Conservation (phyloP, 2,888 invertebrate genomes). For the Bembecia ichneumoniformis region DNA sequence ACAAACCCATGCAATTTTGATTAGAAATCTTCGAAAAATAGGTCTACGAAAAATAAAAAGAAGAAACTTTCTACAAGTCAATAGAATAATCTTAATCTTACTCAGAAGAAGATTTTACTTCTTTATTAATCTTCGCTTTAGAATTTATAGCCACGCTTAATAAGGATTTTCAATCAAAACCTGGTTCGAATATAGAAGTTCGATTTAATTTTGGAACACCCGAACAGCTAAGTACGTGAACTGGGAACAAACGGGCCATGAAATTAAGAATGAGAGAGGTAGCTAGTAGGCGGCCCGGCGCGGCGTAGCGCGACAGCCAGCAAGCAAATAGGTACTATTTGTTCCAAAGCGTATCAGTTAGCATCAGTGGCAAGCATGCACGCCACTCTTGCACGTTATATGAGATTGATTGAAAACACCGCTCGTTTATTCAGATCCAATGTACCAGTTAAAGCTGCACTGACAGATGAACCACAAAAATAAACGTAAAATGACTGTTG, state of each 20-base stretch:
- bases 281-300: conserved; percentile 18
- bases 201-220: neutral
- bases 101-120: no score
- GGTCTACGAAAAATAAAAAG: no score
- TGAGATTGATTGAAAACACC: conserved; percentile 29
- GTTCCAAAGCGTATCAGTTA: conserved; percentile 35
- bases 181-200: neutral
- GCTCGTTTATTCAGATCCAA: neutral
- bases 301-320: conserved; percentile 31
- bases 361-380: conserved; percentile 12
- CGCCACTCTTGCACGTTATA: conserved; percentile 17
- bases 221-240: conserved; percentile 16
- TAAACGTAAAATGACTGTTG: neutral
- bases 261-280: conserved; percentile 55
- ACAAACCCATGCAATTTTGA: no score
- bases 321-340: conserved; percentile 52
- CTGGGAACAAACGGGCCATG: conserved; percentile 44
- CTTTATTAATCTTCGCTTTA: no score
- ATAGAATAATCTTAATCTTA: no score
- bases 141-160: no score
- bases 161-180: neutral
- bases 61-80: no score
- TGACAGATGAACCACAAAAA: neutral
- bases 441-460: neutral
- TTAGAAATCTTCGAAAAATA: no score